Conservation (phyloP, 2,113 vertebrate species). For the Acinonyx jubatus region DNA sequence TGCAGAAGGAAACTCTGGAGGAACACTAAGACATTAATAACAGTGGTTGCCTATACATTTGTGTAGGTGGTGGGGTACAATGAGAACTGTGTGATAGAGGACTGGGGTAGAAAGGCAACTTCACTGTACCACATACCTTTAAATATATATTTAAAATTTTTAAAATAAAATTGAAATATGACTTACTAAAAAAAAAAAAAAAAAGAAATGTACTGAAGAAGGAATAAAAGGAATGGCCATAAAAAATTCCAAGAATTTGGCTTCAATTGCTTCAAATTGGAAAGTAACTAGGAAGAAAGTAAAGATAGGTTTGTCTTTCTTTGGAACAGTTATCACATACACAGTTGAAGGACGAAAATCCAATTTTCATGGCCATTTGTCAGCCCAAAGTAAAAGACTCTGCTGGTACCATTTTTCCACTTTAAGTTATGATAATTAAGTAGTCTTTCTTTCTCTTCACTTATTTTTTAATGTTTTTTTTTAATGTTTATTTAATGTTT, state of each 20-base stretch:
- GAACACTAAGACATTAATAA: neutral
- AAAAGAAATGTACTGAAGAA: neutral
- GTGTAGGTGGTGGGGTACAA: too few species aligned
- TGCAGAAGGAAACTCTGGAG: neutral
- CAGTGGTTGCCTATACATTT: neutral
- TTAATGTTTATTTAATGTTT: too few species aligned
- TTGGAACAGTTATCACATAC: conserved; percentile 27
- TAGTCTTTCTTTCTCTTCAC: neutral
- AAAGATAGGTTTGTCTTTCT: conserved; percentile 6
- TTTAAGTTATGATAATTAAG: neutral
- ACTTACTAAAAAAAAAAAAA: neutral
- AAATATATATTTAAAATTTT: neutral
- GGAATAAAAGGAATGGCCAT: neutral
- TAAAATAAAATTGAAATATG: neutral
- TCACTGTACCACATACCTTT: neutral
- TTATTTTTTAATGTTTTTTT: too few species aligned
- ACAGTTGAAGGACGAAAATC: neutral
- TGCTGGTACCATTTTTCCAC: neutral
- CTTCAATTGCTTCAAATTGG: neutral
- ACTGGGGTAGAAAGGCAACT: neutral
- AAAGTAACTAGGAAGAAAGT: neutral
- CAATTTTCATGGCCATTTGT: neutral
- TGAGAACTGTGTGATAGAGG: neutral
- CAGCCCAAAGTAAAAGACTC: neutral
- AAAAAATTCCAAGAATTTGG: neutral